Evolutionary conservation across 2,113 vertebrate genomes (phyloP).

Genomic region (Indicator indicator): DNA sequence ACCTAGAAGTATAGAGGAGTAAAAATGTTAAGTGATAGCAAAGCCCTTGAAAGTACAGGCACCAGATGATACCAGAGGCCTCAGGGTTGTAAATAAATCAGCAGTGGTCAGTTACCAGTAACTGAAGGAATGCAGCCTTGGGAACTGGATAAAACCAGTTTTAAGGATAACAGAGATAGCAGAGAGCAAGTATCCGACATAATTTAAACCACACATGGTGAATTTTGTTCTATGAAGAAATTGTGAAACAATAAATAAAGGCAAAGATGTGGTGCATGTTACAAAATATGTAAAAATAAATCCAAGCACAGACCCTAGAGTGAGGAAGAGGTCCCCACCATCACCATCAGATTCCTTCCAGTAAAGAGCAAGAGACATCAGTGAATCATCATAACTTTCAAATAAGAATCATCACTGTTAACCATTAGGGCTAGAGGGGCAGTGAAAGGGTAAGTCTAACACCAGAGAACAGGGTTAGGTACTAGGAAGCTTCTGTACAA

Average conservation of each 20-base stretch:
- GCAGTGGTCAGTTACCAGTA: neutral
- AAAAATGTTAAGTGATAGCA: neutral
- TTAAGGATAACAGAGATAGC: neutral
- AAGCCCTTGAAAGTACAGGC: neutral
- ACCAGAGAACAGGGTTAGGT: neutral
- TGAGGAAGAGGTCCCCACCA: neutral
- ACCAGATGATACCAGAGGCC: neutral
- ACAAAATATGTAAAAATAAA: neutral
- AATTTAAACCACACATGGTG: neutral
- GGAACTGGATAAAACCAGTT: neutral
- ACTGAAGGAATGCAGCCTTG: conserved; percentile 8
- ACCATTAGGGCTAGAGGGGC: neutral
- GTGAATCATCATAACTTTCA: neutral
- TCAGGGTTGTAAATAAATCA: neutral
- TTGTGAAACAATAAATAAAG: neutral
- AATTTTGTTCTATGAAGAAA: neutral
- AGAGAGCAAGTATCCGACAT: neutral
- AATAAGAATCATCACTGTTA: neutral
- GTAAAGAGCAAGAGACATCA: neutral
- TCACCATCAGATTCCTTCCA: neutral
- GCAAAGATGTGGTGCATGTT: neutral
- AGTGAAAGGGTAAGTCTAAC: neutral
- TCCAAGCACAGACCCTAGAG: neutral
- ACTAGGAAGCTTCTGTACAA: neutral
- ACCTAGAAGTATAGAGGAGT: neutral